phyloP scores from a whole-genome alignment of 2,888 invertebrate species.

The Coleophora deauratella region DNA sequence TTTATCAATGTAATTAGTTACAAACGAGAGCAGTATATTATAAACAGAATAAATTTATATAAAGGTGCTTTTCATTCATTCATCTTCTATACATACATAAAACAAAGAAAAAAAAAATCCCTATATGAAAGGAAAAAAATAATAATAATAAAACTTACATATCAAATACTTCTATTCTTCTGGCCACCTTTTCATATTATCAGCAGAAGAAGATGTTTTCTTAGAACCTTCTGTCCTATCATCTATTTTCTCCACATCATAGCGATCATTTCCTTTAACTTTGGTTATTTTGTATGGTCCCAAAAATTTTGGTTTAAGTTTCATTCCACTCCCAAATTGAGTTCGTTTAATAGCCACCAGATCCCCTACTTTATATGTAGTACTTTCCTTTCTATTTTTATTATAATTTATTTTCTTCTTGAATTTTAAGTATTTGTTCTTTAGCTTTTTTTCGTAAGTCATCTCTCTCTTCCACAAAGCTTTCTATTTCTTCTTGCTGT shows the following conservation, averaged over 20 bases:
- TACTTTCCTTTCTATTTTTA: not conserved
- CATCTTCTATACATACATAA: too few species aligned
- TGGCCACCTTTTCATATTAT: constrained; percentile 1
- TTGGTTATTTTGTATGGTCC: not conserved
- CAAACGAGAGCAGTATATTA: too few species aligned
- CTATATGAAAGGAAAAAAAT: too few species aligned
- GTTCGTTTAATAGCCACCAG: not conserved
- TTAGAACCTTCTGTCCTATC: not conserved
- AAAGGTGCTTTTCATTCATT: too few species aligned
- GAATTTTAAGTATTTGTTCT: not conserved
- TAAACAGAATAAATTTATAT: too few species aligned
- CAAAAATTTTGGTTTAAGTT: not conserved
- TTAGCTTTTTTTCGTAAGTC: not conserved
- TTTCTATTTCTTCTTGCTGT: not conserved
- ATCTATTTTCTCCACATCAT: not conserved
- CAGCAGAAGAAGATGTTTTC: not conserved
- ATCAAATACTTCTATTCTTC: constrained; percentile 3
- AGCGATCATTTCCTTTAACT: not conserved
- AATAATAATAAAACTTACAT: constrained; percentile 12
- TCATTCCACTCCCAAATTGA: not conserved
- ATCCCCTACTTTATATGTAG: not conserved
- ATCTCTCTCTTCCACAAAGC: not conserved
- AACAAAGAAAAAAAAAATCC: too few species aligned
- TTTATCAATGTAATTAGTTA: too few species aligned
- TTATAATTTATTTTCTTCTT: not conserved